A percentile compares a stretch with the other conserved stretches of the same genome.
Evolutionary conservation across 1,140 invertebrate species (phyloP).

Genomic region (Drosophila sulfurigaster): DNA sequence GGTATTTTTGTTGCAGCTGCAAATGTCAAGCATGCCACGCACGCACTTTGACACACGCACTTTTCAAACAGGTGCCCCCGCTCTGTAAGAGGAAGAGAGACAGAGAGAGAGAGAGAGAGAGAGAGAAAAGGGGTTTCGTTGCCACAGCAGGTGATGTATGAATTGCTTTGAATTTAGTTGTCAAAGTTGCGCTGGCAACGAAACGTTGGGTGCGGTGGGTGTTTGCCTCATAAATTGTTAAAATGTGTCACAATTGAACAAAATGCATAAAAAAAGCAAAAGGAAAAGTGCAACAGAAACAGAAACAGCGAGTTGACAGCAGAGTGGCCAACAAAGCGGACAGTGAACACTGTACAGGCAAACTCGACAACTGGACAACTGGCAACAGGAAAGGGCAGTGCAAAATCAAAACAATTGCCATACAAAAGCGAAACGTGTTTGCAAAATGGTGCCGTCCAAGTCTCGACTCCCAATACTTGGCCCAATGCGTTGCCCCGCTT

Average conservation of each 20-base stretch:
- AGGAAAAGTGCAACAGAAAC: background rate
- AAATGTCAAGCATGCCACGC: slow-evolving; percentile 58
- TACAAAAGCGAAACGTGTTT: slow-evolving; percentile 47
- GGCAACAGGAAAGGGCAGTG: slow-evolving; percentile 63
- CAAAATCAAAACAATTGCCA: slow-evolving; percentile 60
- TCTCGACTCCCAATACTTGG: slow-evolving; percentile 1
- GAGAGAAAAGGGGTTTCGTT: slow-evolving; percentile 4
- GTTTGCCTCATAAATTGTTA: slow-evolving; percentile 78
- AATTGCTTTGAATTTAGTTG: slow-evolving; percentile 84
- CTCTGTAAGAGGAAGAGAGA: too few species aligned
- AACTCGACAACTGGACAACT: slow-evolving; percentile 38
- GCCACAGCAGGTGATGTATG: slow-evolving; percentile 65
- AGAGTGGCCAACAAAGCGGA: slow-evolving; percentile 62
- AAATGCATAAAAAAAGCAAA: slow-evolving; percentile 42
- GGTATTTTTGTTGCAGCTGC: slow-evolving; percentile 40
- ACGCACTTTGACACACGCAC: slow-evolving; percentile 84
- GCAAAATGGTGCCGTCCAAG: slow-evolving; percentile 17
- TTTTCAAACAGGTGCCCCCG: slow-evolving; percentile 67
- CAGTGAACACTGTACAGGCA: slow-evolving; percentile 31
- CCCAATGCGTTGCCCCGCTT: background rate
- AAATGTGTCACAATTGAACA: slow-evolving; percentile 71
- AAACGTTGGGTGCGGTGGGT: slow-evolving; percentile 24
- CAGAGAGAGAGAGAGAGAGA: too few species aligned
- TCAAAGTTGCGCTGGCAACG: slow-evolving; percentile 57
- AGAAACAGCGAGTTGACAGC: slow-evolving; percentile 47